Percentiles rank a stretch among this genome's conserved stretches.
Conservation (phyloP, 2,113 vertebrate genomes). For the Triplophysa rosa region DNA sequence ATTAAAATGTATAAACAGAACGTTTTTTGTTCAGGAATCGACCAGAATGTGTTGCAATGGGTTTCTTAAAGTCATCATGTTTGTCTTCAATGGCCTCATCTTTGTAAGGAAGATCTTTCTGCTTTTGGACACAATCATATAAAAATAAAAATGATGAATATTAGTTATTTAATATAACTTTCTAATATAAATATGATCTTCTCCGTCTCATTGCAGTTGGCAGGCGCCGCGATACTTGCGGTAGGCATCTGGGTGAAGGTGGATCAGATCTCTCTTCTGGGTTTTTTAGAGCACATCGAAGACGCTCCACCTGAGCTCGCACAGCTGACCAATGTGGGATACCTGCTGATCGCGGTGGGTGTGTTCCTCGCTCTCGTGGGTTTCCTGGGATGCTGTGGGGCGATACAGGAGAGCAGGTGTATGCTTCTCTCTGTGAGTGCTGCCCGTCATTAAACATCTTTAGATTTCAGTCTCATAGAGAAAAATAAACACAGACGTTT, state of each 20-base stretch:
- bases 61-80: conserved; percentile 68
- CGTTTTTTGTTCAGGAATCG: not conserved
- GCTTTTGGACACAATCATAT: no score
- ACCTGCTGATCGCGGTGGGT: conserved; percentile 65
- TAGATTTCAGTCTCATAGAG: not conserved
- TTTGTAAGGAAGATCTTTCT: conserved; percentile 63
- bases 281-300: conserved; percentile 48
- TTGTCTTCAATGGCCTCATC: conserved; percentile 67
- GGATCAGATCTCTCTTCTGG: conserved; percentile 59
- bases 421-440: conserved; percentile 67
- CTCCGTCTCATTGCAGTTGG: conserved; percentile 53
- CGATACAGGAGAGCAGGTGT: conserved; percentile 64
- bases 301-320: conserved; percentile 42
- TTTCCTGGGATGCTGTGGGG: conserved; percentile 71
- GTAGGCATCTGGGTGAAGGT: conserved; percentile 69
- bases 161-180: no score
- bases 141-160: no score
- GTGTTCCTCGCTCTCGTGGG: conserved; percentile 62
- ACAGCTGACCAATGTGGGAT: conserved; percentile 63
- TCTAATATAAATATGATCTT: no score
- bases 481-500: not conserved
- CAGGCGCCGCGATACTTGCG: conserved; percentile 60
- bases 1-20: no score
- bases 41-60: conserved; percentile 61
- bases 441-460: not conserved